Evolutionary conservation across 2,113 vertebrate genomes (phyloP).

Genomic region (Morphnarchus princeps): DNA sequence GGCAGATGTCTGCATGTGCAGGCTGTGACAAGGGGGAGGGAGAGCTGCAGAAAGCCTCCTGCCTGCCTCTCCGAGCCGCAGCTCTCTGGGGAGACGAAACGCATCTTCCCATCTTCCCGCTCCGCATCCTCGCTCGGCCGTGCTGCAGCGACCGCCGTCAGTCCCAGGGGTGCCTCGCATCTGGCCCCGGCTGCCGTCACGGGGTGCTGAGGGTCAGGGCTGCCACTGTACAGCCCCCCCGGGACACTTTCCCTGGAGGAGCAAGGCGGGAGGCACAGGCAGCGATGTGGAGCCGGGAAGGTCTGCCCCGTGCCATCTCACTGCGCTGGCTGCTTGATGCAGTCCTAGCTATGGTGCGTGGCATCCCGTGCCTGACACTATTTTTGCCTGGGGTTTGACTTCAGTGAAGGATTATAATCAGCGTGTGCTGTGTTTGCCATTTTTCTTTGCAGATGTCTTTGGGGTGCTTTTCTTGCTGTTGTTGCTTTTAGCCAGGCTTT

Average conservation of each 20-base stretch:
- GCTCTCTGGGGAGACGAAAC: not conserved
- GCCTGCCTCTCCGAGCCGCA: not conserved
- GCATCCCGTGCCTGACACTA: not conserved
- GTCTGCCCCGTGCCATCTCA: not conserved
- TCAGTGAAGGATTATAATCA: constrained; percentile 10
- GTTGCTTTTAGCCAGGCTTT: not conserved
- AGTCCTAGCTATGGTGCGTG: not conserved
- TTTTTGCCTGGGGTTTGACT: not conserved
- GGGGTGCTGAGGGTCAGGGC: not conserved
- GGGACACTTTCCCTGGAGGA: not conserved
- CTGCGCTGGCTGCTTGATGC: not conserved
- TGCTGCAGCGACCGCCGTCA: not conserved
- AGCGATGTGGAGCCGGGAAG: not conserved
- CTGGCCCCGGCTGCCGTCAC: fast-evolving
- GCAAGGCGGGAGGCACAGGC: fast-evolving
- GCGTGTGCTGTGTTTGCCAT: not conserved
- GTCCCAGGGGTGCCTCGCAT: fast-evolving
- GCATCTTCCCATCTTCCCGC: not conserved
- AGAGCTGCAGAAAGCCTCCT: not conserved
- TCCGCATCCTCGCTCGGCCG: fast-evolving
- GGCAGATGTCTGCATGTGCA: not conserved
- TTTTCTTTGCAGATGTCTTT: not conserved
- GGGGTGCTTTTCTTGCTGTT: not conserved
- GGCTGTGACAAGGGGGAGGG: not conserved
- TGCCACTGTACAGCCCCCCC: not conserved